A percentile compares a stretch with the other conserved stretches of the same genome.
Conservation (phyloP, 2,888 invertebrate genomes). For the Druceiella hillmani region DNA sequence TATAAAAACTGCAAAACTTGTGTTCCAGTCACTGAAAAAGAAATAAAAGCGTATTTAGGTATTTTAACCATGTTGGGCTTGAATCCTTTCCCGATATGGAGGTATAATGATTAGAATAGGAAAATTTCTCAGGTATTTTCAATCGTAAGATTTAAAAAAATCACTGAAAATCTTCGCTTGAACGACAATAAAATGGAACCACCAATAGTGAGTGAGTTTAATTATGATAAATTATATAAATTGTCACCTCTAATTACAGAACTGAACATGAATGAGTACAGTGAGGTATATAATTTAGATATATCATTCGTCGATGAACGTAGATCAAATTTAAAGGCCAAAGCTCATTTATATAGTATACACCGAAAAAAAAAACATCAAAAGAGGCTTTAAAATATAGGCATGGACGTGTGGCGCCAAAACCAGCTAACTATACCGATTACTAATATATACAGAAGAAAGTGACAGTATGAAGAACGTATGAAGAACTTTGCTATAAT, state of each 20-base stretch:
- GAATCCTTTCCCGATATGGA: constrained; percentile 26
- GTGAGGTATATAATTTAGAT: constrained; percentile 18
- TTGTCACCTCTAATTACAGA: constrained; percentile 22
- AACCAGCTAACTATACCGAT: constrained; percentile 11
- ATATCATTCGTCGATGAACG: constrained; percentile 25
- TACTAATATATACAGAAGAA: too few relatives aligned
- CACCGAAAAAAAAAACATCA: constrained; percentile 24
- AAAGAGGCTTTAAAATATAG: constrained; percentile 13
- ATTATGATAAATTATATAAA: constrained; percentile 25
- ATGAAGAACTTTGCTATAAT: too few relatives aligned
- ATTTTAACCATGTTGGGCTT: constrained; percentile 29
- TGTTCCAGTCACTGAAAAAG: constrained; percentile 20
- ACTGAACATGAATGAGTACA: constrained; percentile 22
- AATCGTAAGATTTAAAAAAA: constrained; percentile 26
- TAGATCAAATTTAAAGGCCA: constrained; percentile 28
- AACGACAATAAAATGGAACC: constrained; percentile 24
- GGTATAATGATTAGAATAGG: constrained; percentile 23
- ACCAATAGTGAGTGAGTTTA: constrained; percentile 21
- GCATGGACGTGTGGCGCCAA: constrained; percentile 10
- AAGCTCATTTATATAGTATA: constrained; percentile 24
- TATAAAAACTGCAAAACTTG: constrained; percentile 23
- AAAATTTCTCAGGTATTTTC: constrained; percentile 26
- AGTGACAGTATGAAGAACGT: too few relatives aligned
- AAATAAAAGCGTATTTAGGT: constrained; percentile 26
- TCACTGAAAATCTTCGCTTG: constrained; percentile 24